Base-by-base conservation (phyloP, 2,113 vertebrate species). In the Cygnus buccinator region DNA sequence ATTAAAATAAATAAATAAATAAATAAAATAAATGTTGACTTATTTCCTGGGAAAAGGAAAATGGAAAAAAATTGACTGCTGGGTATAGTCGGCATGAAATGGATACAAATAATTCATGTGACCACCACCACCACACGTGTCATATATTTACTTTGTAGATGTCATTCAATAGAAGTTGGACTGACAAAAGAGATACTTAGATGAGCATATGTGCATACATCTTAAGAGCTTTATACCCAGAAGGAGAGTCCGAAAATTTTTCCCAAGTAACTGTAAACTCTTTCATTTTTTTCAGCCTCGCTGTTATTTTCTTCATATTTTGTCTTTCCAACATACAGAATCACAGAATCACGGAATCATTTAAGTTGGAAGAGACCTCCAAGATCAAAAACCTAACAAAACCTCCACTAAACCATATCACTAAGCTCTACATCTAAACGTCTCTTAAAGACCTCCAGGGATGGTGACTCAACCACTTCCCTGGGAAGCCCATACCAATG, bases 41-140 rank as follows among this genome's bases (percentile, higher is more conserved):
- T 63, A 5, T 58, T 76, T 72, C 8, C n/a, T 43, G 14, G 15
- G 39, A 58, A 67, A 76, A 66, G 13, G 65, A 31, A 1, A 66
- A 2, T 13, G 3, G 17, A 71, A 50, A 61, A 61, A 76, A 17
- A 2, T 35, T 90, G 10, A 21, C 21, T 66, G 33, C 15, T 70
- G 13, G 26, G 8, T 84, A 74, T 82, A 22, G 89, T 70, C 14
- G 31, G 8, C 86, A 74, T 84, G 25, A 91, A 65, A 71, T 2
- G 10, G 9, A 31, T 41, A 37, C 8, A 77, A 79, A 61, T 44
- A 73, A 84, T 81, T 80, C 11, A 70, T 70, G 25, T 43, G 10
- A 68, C 13, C 26, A 52, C 7, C 3, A 1, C 13, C 21, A 52
- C 7, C 3, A 1, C 31, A n/a, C 29, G 4, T 48, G 11, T n/a